phyloP scores from a whole-genome alignment of 35 echinoderm and acorn worm genomes.

The Anneissia japonica region DNA sequence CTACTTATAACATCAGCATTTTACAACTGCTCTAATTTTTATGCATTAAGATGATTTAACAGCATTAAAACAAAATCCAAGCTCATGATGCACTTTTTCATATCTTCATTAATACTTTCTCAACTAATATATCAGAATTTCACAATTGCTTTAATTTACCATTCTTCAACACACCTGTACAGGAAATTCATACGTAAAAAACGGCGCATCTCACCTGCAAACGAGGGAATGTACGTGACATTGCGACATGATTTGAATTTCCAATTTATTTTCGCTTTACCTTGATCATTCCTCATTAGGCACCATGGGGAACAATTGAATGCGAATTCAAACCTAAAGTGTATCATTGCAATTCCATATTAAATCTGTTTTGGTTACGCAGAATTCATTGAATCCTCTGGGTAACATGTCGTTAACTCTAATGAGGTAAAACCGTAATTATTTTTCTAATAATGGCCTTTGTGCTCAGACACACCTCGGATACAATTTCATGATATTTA shows the following conservation, averaged over 20 bases:
- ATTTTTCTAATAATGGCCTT: neutral
- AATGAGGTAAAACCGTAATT: neutral
- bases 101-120: no score
- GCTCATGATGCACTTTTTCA: no score
- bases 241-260: neutral
- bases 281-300: neutral
- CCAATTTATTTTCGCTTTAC: neutral
- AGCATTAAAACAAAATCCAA: no score
- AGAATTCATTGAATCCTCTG: neutral
- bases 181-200: no score
- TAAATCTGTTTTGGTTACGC: neutral
- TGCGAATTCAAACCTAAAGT: neutral
- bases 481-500: neutral
- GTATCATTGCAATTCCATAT: neutral
- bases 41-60: no score
- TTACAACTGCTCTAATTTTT: no score
- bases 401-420: neutral
- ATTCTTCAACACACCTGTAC: no score
- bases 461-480: neutral
- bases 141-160: no score
- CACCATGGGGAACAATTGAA: neutral
- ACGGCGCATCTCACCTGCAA: neutral
- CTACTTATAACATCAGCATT: no score
- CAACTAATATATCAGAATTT: no score
- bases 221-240: neutral